phyloP scores from a whole-genome alignment of 2,113 vertebrate genomes.

The Tilapia sparmanii region DNA sequence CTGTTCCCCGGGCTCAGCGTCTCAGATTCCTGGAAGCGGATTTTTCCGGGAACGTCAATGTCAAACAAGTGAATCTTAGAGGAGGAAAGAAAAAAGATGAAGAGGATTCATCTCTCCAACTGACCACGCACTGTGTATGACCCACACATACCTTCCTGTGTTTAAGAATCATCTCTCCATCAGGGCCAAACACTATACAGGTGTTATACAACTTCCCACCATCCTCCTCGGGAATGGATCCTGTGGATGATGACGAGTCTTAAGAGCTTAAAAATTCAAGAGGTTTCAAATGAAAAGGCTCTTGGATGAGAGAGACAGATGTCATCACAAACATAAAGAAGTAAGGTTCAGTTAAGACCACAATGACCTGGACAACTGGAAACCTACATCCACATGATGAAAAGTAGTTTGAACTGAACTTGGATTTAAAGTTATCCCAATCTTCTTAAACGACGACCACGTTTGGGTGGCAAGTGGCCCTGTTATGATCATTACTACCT shows the following conservation, averaged over 20 bases:
- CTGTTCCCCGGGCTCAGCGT: conserved; percentile 83
- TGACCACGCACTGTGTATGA: background rate
- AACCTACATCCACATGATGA: fast-evolving
- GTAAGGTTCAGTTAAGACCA: background rate
- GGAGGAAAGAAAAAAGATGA: conserved; percentile 3
- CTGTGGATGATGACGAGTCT: conserved; percentile 51
- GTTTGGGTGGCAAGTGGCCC: fast-evolving
- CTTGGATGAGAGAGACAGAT: background rate
- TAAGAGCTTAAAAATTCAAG: background rate
- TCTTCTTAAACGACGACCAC: background rate
- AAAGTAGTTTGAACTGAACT: background rate
- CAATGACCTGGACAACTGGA: background rate
- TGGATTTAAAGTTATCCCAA: background rate
- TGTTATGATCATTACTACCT: background rate
- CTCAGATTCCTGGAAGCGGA: conserved; percentile 94
- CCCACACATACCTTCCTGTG: conserved; percentile 83
- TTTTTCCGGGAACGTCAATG: conserved; percentile 92
- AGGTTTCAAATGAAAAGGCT: background rate
- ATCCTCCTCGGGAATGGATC: conserved; percentile 94
- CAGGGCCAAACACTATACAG: conserved; percentile 87
- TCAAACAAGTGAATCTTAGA: conserved; percentile 94
- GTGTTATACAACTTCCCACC: conserved; percentile 89
- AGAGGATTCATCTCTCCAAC: background rate
- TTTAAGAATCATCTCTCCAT: conserved; percentile 84
- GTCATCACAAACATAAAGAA: background rate